Evolutionary conservation across 1,140 invertebrate genomes (phyloP).

Genomic region (Drosophila obscura): DNA sequence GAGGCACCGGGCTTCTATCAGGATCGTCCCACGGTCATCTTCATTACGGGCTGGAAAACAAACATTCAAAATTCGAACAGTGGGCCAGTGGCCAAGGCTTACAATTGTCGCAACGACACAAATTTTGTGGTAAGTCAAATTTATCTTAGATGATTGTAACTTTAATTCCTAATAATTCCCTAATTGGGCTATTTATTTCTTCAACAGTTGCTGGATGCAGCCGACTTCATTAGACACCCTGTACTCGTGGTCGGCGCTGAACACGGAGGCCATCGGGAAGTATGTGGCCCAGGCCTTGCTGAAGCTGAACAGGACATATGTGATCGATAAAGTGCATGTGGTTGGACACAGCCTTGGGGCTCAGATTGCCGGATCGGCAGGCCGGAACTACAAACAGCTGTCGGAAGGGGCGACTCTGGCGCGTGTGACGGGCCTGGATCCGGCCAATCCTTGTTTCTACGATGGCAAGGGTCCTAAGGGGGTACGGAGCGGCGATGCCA

Average conservation of each 20-base stretch:
- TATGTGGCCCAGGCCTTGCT: slow-evolving; percentile 55
- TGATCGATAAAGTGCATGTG: slow-evolving; percentile 58
- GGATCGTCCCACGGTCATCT: slow-evolving; percentile 30
- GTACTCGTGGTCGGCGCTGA: slow-evolving; percentile 70
- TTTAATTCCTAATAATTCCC: too few species aligned
- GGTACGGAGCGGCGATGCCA: slow-evolving; percentile 84
- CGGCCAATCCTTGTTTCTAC: slow-evolving; percentile 88
- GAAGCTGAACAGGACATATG: slow-evolving; percentile 41
- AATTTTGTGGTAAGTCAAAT: slow-evolving; percentile 47
- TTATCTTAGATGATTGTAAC: too few species aligned
- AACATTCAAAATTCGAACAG: slow-evolving; percentile 36
- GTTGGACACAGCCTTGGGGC: slow-evolving; percentile 83
- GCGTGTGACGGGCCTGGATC: slow-evolving; percentile 88
- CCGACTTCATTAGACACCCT: slow-evolving; percentile 64
- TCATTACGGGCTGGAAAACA: slow-evolving; percentile 47
- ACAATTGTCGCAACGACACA: slow-evolving; percentile 48
- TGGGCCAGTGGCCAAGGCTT: slow-evolving; percentile 48
- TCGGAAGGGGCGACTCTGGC: slow-evolving; percentile 50
- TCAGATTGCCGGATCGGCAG: slow-evolving; percentile 85
- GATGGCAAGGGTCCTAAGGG: slow-evolving; percentile 83
- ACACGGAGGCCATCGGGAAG: slow-evolving; percentile 65
- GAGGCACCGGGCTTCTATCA: slow-evolving; percentile 15
- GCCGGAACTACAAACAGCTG: slow-evolving; percentile 71
- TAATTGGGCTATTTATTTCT: too few species aligned
- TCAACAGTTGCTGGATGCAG: slow-evolving; percentile 50